Percentiles rank a stretch among this genome's conserved stretches.
These are phyloP conservation scores for Dioctria rufipes DNA, from an alignment of 2,888 invertebrate species.

Conservation along the genomic window DNA sequence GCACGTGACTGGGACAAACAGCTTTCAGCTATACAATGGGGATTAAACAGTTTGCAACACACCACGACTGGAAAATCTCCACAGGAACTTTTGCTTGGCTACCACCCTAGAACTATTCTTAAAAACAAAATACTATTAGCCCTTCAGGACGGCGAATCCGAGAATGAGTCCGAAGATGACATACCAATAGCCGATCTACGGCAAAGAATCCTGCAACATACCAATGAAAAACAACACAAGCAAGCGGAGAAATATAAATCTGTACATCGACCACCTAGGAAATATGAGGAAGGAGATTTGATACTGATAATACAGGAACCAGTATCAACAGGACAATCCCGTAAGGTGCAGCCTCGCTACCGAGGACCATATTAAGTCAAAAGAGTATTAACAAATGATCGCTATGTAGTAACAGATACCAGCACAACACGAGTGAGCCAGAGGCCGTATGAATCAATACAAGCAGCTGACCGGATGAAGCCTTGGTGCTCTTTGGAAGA, in stretches of 20 bases:
- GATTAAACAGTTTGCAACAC: not conserved
- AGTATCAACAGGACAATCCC: constrained; percentile 17
- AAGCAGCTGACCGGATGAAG: not conserved
- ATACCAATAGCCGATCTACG: not conserved
- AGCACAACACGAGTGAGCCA: not conserved
- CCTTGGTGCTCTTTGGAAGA: not conserved
- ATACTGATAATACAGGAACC: constrained; percentile 17
- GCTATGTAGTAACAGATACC: not conserved
- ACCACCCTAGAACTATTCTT: constrained; percentile 2
- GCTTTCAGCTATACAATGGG: constrained; percentile 6
- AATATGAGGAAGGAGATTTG: constrained; percentile 10
- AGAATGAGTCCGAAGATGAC: not conserved
- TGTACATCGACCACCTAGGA: not conserved
- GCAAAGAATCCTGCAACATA: not conserved
- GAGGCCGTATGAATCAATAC: not conserved
- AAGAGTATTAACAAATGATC: not conserved
- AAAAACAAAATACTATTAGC: not conserved
- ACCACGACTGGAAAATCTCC: not conserved
- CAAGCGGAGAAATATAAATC: not conserved
- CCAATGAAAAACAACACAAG: not conserved
- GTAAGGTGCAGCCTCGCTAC: constrained; percentile 6
- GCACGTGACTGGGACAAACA: constrained; percentile 15
- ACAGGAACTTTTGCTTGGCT: not conserved
- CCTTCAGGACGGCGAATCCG: not conserved
- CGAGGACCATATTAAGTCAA: constrained; percentile 7